phyloP scores from a whole-genome alignment of 1,140 invertebrate genomes.

The Neodiprion virginianus region DNA sequence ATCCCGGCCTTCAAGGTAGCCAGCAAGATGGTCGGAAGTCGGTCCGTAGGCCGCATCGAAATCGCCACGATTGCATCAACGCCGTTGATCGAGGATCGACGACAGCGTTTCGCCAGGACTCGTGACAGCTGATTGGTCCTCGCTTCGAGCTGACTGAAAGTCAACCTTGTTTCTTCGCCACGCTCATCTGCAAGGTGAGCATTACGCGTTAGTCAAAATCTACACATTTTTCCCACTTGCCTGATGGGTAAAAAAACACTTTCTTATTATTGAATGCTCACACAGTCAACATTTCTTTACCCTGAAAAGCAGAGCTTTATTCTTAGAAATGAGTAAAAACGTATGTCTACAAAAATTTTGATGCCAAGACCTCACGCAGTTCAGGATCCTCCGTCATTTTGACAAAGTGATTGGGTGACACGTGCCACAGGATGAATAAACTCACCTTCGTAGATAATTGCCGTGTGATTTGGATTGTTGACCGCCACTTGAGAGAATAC shows the following conservation, averaged over 20 bases:
- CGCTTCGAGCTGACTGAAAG: slow-evolving; percentile 67
- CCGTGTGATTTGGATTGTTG: slow-evolving; percentile 56
- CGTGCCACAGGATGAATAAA: not conserved
- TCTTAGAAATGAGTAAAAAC: no score
- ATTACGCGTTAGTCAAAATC: no score
- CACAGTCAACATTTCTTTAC: no score
- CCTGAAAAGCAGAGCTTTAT: no score
- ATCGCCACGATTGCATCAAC: slow-evolving; percentile 74
- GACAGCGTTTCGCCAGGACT: slow-evolving; percentile 59
- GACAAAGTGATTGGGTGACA: no score
- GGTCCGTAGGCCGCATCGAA: slow-evolving; percentile 77
- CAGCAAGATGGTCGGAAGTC: slow-evolving; percentile 72
- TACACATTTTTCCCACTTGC: no score
- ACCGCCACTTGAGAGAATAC: slow-evolving; percentile 59
- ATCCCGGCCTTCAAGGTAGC: slow-evolving; percentile 82
- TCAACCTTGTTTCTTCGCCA: slow-evolving; percentile 51
- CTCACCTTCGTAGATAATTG: slow-evolving; percentile 65
- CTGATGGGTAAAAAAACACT: no score
- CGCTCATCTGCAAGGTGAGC: slow-evolving; percentile 51
- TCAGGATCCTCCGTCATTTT: no score
- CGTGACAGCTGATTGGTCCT: slow-evolving; percentile 68
- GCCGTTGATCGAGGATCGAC: slow-evolving; percentile 56
- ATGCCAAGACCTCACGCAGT: no score
- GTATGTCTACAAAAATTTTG: no score
- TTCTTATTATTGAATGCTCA: no score